Conservation (phyloP, 2,113 vertebrate species). For the Rhea pennata region DNA sequence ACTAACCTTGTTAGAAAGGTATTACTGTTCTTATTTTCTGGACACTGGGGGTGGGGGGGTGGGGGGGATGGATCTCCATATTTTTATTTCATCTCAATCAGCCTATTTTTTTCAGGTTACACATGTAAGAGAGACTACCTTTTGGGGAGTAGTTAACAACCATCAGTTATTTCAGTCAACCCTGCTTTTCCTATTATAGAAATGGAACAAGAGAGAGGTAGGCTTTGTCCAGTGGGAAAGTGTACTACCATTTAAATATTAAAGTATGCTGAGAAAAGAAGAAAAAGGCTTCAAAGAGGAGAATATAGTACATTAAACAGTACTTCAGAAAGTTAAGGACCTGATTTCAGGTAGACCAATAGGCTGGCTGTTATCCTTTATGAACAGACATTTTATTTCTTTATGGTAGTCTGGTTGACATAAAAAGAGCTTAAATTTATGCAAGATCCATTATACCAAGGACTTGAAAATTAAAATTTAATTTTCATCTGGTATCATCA, state of each 20-base stretch:
- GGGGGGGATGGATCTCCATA: background rate
- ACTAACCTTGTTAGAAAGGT: background rate
- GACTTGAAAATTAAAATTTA: conserved; percentile 53
- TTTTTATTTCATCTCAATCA: background rate
- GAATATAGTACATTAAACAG: background rate
- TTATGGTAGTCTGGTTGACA: conserved; percentile 12
- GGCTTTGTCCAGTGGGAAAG: background rate
- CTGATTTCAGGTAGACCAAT: conserved; percentile 14
- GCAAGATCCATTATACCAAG: background rate
- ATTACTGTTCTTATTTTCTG: background rate
- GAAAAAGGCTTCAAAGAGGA: background rate
- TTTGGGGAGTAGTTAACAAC: background rate
- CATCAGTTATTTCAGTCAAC: background rate
- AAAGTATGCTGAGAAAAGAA: background rate
- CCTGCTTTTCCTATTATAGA: background rate
- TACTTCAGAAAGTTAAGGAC: conserved; percentile 22
- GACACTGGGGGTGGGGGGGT: accelerated
- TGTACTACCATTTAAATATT: background rate
- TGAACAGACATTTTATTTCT: background rate
- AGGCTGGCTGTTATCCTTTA: background rate
- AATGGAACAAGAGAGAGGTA: background rate
- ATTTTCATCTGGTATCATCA: conserved; percentile 27
- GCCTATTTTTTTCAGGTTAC: background rate
- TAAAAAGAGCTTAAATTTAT: conserved; percentile 34
- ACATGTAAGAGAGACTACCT: background rate